Base-by-base conservation (phyloP, 2,888 invertebrate genomes). In the Volucella inflata region DNA sequence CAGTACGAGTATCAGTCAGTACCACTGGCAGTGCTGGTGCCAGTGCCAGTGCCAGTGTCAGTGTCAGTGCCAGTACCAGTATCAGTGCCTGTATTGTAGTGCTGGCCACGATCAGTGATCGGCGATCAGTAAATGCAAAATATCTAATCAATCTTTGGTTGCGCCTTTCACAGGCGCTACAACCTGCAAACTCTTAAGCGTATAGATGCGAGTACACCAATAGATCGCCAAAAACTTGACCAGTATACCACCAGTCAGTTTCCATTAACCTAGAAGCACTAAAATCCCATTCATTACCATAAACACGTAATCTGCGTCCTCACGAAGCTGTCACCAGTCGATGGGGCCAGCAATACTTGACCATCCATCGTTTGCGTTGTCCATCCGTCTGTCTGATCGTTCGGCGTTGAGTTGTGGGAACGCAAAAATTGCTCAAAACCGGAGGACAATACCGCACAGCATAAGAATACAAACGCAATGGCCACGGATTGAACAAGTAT, bases 221-320 rank as follows among this genome's bases (percentile, higher is more conserved):
- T 30, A 30, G 30, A 57, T 40, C 64, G 51, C 83, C 79, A 57
- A 85, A 71, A 81, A 68, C 81, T 81, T 85, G 85, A 80, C 85
- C 85, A 72, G 17, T 10, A 64, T 42, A 11, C 17, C 17, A 55
- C 14, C 55, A 55, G 67, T 50, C 44, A 57, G 72, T 76, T 85
- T 64, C 81, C 81, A 85, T 81, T 85, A 85, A 85, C 85, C 85
- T 85, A 85, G 76, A 85, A 85, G 85, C 81, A 81, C 85, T 85
- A 81, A 85, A 85, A 80, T 85, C 80, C 81, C 85, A 85, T 85
- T 85, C 85, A 85, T 85, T 85, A 77, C 85, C 81, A 81, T 81
- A 85, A 85, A 81, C 85, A 85, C 76, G 85, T 80, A 76, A 60
- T 71, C 71, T 10, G 59, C 53, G 65, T 71, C 67, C 53, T 76